Evolutionary conservation across 2,797 vertebrate species (phyloP).

Genomic region (Tenualosa ilisha): DNA sequence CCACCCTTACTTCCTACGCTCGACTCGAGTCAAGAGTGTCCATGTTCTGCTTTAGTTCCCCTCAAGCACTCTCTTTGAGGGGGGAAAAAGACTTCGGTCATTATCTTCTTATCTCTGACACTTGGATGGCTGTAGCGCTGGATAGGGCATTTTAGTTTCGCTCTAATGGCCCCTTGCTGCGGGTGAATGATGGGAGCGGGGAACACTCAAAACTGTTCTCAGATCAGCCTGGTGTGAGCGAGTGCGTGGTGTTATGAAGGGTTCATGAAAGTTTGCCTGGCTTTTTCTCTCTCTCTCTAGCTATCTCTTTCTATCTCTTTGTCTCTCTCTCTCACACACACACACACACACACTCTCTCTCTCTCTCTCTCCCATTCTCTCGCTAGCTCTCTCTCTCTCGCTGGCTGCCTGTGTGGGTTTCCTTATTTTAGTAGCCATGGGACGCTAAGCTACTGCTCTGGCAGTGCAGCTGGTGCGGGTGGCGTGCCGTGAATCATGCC

Average conservation of each 20-base stretch:
- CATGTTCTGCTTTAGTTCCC: background rate
- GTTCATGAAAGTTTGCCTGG: background rate
- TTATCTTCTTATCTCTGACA: background rate
- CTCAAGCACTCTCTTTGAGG: background rate
- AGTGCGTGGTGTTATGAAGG: background rate
- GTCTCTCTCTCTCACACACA: too few species aligned
- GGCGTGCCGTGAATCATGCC: constrained; percentile 4
- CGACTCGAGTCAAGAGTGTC: background rate
- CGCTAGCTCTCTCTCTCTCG: too few species aligned
- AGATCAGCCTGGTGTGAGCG: background rate
- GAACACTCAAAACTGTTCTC: background rate
- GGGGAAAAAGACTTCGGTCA: background rate
- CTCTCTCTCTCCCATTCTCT: too few species aligned
- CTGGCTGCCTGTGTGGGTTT: background rate
- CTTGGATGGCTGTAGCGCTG: background rate
- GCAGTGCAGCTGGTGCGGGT: background rate
- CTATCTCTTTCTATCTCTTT: too few species aligned
- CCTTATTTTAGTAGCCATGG: constrained; percentile 1
- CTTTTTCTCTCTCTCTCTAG: background rate
- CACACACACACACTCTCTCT: too few species aligned
- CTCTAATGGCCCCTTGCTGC: background rate
- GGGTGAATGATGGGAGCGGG: background rate
- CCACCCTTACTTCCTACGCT: constrained; percentile 1
- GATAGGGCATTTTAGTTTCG: background rate
- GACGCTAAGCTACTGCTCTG: background rate